These are phyloP conservation scores for Limnephilus marmoratus DNA, from an alignment of 2,888 invertebrate species.

Conservation along the genomic window DNA sequence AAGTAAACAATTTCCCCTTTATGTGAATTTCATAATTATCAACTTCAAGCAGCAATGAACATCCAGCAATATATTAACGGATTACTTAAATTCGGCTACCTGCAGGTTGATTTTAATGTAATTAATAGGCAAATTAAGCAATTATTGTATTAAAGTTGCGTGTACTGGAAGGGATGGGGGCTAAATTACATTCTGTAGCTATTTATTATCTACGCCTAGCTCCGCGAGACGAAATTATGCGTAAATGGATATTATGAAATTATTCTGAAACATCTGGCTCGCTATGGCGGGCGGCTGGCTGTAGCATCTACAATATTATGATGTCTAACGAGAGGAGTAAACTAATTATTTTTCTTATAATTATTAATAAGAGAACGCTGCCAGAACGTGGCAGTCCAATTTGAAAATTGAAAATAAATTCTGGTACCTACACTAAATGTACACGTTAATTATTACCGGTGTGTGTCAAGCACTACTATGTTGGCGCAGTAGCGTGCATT, in stretches of 20 bases:
- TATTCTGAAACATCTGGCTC: constrained; percentile 63
- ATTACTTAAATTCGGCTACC: background rate
- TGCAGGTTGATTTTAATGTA: constrained; percentile 8
- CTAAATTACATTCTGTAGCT: constrained; percentile 60
- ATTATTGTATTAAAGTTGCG: constrained; percentile 24
- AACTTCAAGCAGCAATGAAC: background rate
- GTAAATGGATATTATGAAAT: constrained; percentile 66
- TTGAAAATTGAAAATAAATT: constrained; percentile 58
- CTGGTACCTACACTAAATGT: background rate
- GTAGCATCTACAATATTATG: constrained; percentile 4
- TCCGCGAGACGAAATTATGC: constrained; percentile 63
- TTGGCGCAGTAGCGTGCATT: too few relatives aligned
- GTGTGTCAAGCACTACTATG: background rate
- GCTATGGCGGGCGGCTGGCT: constrained; percentile 29
- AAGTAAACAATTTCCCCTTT: constrained; percentile 2
- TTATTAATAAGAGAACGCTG: constrained; percentile 61
- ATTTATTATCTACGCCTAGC: constrained; percentile 61
- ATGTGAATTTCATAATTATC: background rate
- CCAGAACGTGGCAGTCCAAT: constrained; percentile 54
- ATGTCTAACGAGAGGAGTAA: constrained; percentile 56
- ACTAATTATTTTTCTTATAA: constrained; percentile 65
- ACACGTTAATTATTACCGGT: constrained; percentile 31
- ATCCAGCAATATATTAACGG: background rate
- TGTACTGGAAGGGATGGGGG: constrained; percentile 34
- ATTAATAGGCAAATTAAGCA: constrained; percentile 42